These are phyloP conservation scores for Drosophila melanocephala DNA, from an alignment of 2,888 invertebrate genomes.

Conservation along the genomic window DNA sequence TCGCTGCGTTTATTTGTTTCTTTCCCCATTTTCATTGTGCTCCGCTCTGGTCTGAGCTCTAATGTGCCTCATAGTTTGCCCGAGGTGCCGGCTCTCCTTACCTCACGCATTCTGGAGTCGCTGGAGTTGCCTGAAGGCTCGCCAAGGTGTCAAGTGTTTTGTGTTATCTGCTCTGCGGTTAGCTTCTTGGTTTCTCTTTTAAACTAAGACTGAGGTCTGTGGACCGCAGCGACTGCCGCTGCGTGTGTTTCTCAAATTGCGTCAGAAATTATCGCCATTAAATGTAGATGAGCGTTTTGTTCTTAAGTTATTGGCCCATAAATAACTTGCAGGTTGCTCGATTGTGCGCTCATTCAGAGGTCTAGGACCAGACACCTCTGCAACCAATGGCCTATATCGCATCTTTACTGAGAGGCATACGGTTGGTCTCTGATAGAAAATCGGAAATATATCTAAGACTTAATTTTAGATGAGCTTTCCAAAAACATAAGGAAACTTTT, in stretches of 20 bases:
- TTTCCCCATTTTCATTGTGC: conserved; percentile 53
- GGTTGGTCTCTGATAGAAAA: background rate
- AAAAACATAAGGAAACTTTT: background rate
- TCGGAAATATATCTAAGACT: background rate
- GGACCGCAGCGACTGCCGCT: conserved; percentile 32
- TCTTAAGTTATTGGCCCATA: conserved; percentile 78
- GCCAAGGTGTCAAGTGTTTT: conserved; percentile 75
- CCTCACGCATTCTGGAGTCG: conserved; percentile 39
- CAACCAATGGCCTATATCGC: background rate
- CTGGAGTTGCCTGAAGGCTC: conserved; percentile 37
- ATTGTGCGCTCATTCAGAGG: background rate
- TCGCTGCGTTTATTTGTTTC: conserved; percentile 58
- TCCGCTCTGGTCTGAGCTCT: background rate
- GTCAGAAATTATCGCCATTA: conserved; percentile 82
- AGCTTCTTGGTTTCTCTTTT: conserved; percentile 62
- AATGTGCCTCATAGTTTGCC: conserved; percentile 32
- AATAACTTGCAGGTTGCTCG: conserved; percentile 54
- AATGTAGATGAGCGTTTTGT: conserved; percentile 83
- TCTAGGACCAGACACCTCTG: conserved; percentile 1
- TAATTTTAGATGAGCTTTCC: background rate
- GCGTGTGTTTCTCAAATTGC: conserved; percentile 75
- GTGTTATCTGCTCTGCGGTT: conserved; percentile 71
- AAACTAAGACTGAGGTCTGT: conserved; percentile 26
- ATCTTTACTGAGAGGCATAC: background rate
- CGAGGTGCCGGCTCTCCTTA: conserved; percentile 45